Conservation (phyloP, 2,113 vertebrate species). For the Ceyx melanurus region DNA sequence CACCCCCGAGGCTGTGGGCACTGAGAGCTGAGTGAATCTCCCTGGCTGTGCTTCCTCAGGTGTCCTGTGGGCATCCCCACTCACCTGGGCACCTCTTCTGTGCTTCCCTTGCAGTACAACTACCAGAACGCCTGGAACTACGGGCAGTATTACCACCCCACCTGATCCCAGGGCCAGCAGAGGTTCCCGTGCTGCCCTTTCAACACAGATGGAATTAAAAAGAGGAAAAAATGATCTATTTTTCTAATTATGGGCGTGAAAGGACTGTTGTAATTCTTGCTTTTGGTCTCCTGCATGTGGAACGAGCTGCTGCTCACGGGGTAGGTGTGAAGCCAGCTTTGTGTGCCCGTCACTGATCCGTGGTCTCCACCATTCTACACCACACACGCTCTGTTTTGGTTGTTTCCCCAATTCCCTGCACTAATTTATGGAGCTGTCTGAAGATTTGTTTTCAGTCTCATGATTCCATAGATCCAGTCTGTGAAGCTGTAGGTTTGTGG, state of each 20-base stretch:
- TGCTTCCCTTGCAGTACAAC: slow-evolving; percentile 81
- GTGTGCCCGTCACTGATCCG: slow-evolving; percentile 57
- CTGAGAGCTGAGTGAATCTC: neutral
- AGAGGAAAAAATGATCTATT: slow-evolving; percentile 41
- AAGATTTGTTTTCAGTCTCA: slow-evolving; percentile 25
- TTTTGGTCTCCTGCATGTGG: slow-evolving; percentile 71
- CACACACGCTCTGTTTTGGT: slow-evolving; percentile 30
- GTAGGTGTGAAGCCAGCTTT: slow-evolving; percentile 62
- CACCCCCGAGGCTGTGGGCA: too few relatives aligned
- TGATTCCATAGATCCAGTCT: neutral
- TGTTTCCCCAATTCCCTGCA: slow-evolving; percentile 55
- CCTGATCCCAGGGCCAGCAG: slow-evolving; percentile 77
- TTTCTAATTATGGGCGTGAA: slow-evolving; percentile 75
- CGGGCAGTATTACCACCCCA: slow-evolving; percentile 96
- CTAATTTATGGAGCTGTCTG: slow-evolving; percentile 68
- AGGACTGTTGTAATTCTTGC: slow-evolving; percentile 67
- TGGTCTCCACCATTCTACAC: slow-evolving; percentile 58
- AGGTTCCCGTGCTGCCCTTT: neutral
- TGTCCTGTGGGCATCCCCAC: neutral
- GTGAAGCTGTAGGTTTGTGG: neutral
- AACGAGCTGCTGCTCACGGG: slow-evolving; percentile 47
- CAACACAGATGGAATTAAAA: slow-evolving; percentile 54
- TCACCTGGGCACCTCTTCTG: rapidly evolving
- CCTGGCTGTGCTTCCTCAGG: too few relatives aligned
- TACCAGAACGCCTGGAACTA: slow-evolving; percentile 96